phyloP scores from a whole-genome alignment of 2,113 vertebrate species.

The Nansenia antarctica region DNA sequence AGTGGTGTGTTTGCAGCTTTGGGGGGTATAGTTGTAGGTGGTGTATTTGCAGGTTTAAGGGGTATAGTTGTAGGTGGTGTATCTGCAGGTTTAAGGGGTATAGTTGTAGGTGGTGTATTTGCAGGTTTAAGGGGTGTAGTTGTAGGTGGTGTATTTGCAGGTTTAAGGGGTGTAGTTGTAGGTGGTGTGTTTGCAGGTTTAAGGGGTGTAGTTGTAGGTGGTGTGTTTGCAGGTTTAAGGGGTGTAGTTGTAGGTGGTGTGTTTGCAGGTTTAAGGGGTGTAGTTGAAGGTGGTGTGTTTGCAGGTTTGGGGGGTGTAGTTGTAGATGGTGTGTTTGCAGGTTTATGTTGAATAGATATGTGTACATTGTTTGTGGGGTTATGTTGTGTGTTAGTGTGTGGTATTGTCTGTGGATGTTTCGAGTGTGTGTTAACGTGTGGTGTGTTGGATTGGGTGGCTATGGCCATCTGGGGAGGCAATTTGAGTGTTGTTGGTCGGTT shows the following conservation, averaged over 20 bases:
- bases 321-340: conserved; percentile 28
- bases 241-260: not conserved
- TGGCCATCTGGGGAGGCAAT: too few relatives aligned
- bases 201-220: conserved; percentile 15
- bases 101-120: not conserved
- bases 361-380: conserved; percentile 15
- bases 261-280: conserved; percentile 8
- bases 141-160: not conserved
- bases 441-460: not conserved
- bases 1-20: conserved; percentile 30
- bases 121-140: not conserved
- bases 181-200: conserved; percentile 23
- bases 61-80: conserved; percentile 13
- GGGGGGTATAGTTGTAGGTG: not conserved
- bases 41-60: conserved; percentile 10
- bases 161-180: conserved; percentile 2
- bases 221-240: conserved; percentile 4
- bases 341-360: not conserved
- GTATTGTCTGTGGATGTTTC: not conserved
- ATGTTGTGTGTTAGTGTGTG: conserved; percentile 7
- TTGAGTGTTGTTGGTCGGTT: not conserved
- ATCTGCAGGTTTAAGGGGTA: not conserved
- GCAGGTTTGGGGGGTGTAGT: not conserved
- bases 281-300: conserved; percentile 4
- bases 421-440: not conserved